Conservation (phyloP, 2,113 vertebrate genomes). For the Brachypodius melanocephalos region DNA sequence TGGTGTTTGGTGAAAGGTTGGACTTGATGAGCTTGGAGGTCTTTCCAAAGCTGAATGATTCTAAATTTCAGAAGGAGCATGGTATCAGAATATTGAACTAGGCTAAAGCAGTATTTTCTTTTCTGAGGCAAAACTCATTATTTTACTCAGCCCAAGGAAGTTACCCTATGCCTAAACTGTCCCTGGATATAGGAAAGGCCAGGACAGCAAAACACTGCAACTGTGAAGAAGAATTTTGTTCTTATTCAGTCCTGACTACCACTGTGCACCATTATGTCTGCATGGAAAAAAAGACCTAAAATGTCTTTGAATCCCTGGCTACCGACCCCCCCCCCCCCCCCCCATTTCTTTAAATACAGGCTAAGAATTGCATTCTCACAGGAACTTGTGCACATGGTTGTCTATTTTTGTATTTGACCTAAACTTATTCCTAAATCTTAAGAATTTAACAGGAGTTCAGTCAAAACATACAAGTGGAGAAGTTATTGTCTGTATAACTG, state of each 20-base stretch:
- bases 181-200: not conserved
- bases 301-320: not conserved
- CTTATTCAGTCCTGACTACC: not conserved
- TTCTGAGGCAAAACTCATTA: not conserved
- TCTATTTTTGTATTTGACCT: not conserved
- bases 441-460: not conserved
- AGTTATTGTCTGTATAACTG: not conserved
- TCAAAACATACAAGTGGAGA: not conserved
- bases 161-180: not conserved
- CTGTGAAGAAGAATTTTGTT: not conserved
- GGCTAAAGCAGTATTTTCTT: not conserved
- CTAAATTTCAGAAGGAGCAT: not conserved
- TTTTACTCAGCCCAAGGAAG: not conserved
- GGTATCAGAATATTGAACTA: not conserved
- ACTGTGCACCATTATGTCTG: not conserved
- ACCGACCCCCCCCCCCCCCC: fast-evolving
- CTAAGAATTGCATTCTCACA: not conserved
- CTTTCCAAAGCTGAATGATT: not conserved
- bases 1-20: no score
- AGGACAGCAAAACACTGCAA: not conserved
- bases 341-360: not conserved
- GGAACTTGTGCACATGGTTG: not conserved
- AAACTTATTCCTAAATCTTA: not conserved
- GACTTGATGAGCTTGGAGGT: not conserved
- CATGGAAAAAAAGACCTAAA: not conserved